Evolutionary conservation across 2,888 invertebrate genomes (phyloP).

Genomic region (Pinctada fucata): DNA sequence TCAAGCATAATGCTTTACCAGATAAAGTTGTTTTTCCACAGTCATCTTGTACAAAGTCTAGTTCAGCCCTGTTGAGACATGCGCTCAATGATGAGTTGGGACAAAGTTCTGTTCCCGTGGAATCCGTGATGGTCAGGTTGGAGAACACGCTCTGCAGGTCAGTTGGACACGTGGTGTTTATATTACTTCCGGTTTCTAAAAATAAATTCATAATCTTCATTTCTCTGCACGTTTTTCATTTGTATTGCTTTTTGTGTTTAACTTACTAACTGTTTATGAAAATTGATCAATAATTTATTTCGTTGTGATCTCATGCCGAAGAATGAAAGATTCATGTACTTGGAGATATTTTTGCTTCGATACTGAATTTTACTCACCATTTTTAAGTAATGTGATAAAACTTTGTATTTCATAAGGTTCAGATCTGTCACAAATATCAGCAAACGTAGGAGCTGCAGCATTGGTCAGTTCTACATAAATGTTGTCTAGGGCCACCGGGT

Average conservation of each 20-base stretch:
- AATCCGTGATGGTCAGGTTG: constrained; percentile 4
- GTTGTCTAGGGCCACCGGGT: background rate
- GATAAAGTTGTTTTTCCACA: background rate
- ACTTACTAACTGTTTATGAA: no score
- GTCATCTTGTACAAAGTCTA: background rate
- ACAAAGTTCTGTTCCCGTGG: background rate
- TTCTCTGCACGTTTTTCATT: background rate
- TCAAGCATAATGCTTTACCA: background rate
- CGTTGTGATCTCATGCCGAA: background rate
- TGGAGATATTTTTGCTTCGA: no score
- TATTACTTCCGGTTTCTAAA: background rate
- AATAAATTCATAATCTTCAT: background rate
- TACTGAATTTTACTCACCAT: no score
- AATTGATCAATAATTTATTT: no score
- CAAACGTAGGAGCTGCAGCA: constrained; percentile 1
- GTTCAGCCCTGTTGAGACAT: background rate
- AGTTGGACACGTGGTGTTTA: constrained; percentile 16
- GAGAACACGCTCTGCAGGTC: constrained; percentile 6
- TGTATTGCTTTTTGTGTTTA: background rate
- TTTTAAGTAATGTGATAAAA: constrained; percentile 12
- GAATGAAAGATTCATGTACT: background rate
- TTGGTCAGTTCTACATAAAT: background rate
- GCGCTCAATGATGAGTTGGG: background rate
- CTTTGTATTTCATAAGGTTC: constrained; percentile 18
- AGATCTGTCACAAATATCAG: constrained; percentile 23